These are phyloP conservation scores for Formica selysi DNA, from an alignment of 1,140 invertebrate genomes.

Conservation along the genomic window DNA sequence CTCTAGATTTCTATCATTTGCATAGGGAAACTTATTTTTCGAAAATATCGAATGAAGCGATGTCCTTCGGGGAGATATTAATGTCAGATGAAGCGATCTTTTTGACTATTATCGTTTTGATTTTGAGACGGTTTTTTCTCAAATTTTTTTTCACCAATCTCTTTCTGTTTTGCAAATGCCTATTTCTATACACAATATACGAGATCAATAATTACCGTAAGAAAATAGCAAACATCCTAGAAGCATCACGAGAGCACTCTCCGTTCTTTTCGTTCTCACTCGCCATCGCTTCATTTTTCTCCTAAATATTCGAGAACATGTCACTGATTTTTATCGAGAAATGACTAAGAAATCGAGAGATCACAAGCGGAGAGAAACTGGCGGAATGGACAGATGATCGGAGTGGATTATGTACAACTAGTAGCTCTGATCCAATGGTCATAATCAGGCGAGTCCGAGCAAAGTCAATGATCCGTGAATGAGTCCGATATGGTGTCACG, in stretches of 20 bases:
- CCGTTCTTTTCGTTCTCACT: constrained; percentile 60
- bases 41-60: too few relatives aligned
- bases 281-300: constrained; percentile 75
- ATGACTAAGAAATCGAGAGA: background rate
- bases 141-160: background rate
- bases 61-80: too few relatives aligned
- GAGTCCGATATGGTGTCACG: background rate
- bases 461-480: background rate
- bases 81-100: background rate
- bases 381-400: background rate
- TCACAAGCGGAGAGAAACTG: background rate
- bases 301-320: background rate
- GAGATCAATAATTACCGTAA: constrained; percentile 53
- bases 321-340: constrained; percentile 16
- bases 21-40: background rate
- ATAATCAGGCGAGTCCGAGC: constrained; percentile 8
- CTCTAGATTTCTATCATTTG: background rate
- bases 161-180: background rate
- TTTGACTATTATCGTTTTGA: background rate
- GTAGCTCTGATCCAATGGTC: background rate
- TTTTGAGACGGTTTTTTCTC: background rate
- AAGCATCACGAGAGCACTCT: constrained; percentile 49
- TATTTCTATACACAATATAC: background rate
- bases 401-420: background rate
- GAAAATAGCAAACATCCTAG: constrained; percentile 61